These are phyloP conservation scores for Pangasius mekongensis DNA, from an alignment of 2,797 vertebrate species.

Conservation along the genomic window DNA sequence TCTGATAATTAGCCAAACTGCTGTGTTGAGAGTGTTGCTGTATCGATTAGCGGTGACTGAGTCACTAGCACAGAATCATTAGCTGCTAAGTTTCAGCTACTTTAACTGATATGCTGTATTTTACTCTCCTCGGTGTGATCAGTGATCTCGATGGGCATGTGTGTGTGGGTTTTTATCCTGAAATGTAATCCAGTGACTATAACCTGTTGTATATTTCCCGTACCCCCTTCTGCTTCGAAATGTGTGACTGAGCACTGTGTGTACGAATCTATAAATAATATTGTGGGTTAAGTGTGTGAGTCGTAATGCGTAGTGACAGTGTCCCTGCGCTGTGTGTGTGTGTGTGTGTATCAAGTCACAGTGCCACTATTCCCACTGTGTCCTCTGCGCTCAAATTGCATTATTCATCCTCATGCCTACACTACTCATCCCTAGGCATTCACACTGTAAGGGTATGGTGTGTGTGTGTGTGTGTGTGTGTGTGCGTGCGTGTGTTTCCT, in stretches of 20 bases:
- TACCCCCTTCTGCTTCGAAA: not conserved
- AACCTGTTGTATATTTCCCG: not conserved
- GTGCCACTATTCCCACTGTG: conserved; percentile 40
- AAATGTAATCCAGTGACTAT: conserved; percentile 9
- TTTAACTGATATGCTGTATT: not conserved
- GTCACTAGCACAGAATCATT: conserved; percentile 13
- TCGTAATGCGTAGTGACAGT: conserved; percentile 26
- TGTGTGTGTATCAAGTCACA: conserved; percentile 11
- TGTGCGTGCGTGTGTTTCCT: not conserved
- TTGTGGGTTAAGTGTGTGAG: conserved; percentile 9
- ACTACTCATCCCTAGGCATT: conserved; percentile 2
- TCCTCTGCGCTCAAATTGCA: conserved; percentile 41
- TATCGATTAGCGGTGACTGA: conserved; percentile 9
- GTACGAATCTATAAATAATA: conserved; percentile 33
- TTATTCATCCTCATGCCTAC: conserved; percentile 41
- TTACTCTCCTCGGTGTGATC: not conserved
- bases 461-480: conserved; percentile 23
- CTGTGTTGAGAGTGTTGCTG: not conserved
- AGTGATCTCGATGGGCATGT: not conserved
- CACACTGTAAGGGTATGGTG: conserved; percentile 7
- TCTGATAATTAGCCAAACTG: conserved; percentile 1
- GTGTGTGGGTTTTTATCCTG: not conserved
- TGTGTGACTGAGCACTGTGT: not conserved
- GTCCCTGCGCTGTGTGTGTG: not conserved
- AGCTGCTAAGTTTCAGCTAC: conserved; percentile 17